phyloP scores from a whole-genome alignment of 2,888 invertebrate genomes.

The Nasonovia ribisnigri region DNA sequence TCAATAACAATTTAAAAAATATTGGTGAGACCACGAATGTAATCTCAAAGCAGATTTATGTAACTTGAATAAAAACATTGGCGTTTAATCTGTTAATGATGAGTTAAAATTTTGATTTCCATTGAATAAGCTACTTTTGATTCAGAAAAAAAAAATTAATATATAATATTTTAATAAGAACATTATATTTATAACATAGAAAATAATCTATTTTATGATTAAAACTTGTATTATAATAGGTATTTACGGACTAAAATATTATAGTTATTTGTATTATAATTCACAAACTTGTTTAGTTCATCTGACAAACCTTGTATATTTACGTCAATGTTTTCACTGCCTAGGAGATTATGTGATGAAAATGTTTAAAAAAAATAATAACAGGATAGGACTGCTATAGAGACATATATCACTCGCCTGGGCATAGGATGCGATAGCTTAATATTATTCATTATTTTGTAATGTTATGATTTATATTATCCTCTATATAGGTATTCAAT shows the following conservation, averaged over 20 bases:
- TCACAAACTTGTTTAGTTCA: too few relatives aligned
- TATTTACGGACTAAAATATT: too few relatives aligned
- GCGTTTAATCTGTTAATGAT: background rate
- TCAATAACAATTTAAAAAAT: too few relatives aligned
- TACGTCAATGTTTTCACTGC: too few relatives aligned
- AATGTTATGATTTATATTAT: background rate
- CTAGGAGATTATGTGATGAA: background rate
- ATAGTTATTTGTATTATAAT: too few relatives aligned
- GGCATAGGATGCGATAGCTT: background rate
- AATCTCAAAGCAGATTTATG: too few relatives aligned
- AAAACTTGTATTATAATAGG: too few relatives aligned
- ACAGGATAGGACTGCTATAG: background rate
- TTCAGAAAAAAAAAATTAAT: background rate
- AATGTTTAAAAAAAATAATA: background rate
- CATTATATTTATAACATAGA: background rate
- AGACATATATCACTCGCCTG: background rate
- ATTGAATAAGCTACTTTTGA: background rate
- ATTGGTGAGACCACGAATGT: too few relatives aligned
- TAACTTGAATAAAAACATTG: too few relatives aligned
- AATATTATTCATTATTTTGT: background rate
- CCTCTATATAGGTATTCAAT: background rate
- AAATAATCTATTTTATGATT: background rate
- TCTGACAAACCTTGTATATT: too few relatives aligned
- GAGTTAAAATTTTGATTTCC: background rate
- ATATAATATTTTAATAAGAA: background rate